Base-by-base conservation (phyloP, 2,113 vertebrate genomes). In the Gasterosteus nipponicus region DNA sequence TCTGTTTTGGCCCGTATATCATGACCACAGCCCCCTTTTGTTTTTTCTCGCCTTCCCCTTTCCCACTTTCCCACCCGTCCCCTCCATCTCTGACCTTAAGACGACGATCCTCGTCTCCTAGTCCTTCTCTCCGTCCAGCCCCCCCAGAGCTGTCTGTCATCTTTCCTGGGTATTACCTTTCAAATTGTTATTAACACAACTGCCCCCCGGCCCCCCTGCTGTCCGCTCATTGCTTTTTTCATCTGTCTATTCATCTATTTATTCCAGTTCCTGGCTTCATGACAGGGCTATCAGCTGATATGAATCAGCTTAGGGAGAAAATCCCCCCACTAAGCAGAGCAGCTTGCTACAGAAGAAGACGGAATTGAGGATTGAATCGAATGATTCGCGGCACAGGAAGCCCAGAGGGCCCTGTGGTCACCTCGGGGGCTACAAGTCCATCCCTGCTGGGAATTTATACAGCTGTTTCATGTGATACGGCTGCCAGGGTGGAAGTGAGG, bases 231-330 rank as follows among this genome's bases (percentile, higher is more conserved):
- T 74, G 56, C 31, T 56, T 57, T 69, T 41, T 7, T 47, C 79
- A 84, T 89, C 57, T 42, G 49, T 74, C 78, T 67, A n/a, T 79
- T 89, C 82, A 81, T 73, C 79, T 85, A 53, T 81, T 81, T 82
- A 78, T 76, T 49, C 68, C 80, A 61, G 77, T 3, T 65, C 22
- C 35, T 19, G 16, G 78, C 75, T 80, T 77, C 81, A 79, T 83
- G 83, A 87, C 70, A 65, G 62, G 49, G 7, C 61, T 68, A 88
- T 91, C 87, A 84, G 82, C 81, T 80, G 83, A 85, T 81, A 85
- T 65, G 75, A 84, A 90, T 89, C 89, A 86, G 85, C 86, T 87
- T 85, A 86, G 63, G 46, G 74, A 77, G 75, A 81, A 89, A 89
- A 86, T 84, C 87, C 80, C 63, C 18, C 12, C 53, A 7, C 79